These are phyloP conservation scores for Campoletis sonorensis DNA, from an alignment of 1,140 invertebrate genomes.

Conservation along the genomic window DNA sequence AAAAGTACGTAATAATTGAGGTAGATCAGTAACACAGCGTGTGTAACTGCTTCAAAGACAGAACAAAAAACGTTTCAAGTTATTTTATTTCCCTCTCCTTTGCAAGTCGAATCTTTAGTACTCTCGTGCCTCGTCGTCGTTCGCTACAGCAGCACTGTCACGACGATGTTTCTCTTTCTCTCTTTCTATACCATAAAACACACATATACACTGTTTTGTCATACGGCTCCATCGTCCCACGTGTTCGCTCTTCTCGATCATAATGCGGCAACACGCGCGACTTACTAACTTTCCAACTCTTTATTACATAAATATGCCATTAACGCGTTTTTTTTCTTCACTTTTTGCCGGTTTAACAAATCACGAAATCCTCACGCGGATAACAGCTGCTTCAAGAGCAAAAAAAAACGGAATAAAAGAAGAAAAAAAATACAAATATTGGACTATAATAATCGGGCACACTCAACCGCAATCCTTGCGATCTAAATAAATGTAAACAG, in stretches of 20 bases:
- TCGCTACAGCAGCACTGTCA: conserved; percentile 6
- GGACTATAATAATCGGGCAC: background rate
- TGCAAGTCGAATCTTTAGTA: conserved; percentile 18
- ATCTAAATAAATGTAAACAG: background rate
- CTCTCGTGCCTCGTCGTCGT: background rate
- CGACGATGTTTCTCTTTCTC: background rate
- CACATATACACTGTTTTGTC: too few species aligned
- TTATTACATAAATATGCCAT: conserved; percentile 25
- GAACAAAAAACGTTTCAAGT: background rate
- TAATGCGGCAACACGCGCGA: conserved; percentile 1
- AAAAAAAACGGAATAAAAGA: too few species aligned
- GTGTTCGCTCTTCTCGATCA: conserved; percentile 12
- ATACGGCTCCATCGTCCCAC: background rate
- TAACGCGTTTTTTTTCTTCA: conserved; percentile 11
- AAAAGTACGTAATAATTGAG: conserved; percentile 36
- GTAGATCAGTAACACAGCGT: conserved; percentile 45
- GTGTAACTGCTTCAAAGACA: conserved; percentile 16
- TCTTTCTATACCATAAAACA: background rate
- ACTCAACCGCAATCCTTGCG: background rate
- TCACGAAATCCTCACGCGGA: background rate
- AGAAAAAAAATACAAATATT: too few species aligned
- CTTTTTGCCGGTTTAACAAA: background rate
- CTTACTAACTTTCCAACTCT: conserved; percentile 23
- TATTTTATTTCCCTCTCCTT: background rate
- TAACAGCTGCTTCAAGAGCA: background rate